Conservation (phyloP, 2,888 invertebrate species). For the Mimas tiliae region DNA sequence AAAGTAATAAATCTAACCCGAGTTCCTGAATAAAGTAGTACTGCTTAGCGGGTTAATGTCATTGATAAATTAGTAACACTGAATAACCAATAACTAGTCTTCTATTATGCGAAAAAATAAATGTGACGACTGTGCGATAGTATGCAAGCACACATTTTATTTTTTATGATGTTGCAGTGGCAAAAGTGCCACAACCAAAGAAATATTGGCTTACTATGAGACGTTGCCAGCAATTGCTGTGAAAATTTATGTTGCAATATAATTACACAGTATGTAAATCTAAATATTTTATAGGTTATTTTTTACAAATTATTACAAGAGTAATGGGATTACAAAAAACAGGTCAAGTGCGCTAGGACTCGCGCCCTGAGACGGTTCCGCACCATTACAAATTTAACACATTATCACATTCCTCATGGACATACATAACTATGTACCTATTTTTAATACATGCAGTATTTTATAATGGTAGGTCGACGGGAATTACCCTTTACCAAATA, state of each 20-base stretch:
- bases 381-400: background rate
- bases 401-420: too few species aligned
- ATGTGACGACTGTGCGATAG: slow-evolving; percentile 11
- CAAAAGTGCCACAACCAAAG: slow-evolving; percentile 12
- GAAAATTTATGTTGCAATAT: slow-evolving; percentile 19
- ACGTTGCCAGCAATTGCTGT: slow-evolving; percentile 10
- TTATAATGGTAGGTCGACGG: too few species aligned
- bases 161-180: slow-evolving; percentile 23
- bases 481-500: too few species aligned
- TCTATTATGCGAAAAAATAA: background rate
- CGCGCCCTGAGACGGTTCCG: too few species aligned
- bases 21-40: slow-evolving; percentile 50
- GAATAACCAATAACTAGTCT: background rate
- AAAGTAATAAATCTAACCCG: slow-evolving; percentile 61
- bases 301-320: slow-evolving; percentile 13
- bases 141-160: slow-evolving; percentile 18
- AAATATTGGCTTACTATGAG: slow-evolving; percentile 10
- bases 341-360: background rate
- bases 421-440: too few species aligned
- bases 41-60: too few species aligned
- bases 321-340: background rate
- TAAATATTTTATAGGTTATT: slow-evolving; percentile 15
- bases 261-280: slow-evolving; percentile 18
- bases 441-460: too few species aligned
- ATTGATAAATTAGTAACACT: background rate